Conservation (phyloP, 1,140 invertebrate species). For the Elysia chlorotica region DNA sequence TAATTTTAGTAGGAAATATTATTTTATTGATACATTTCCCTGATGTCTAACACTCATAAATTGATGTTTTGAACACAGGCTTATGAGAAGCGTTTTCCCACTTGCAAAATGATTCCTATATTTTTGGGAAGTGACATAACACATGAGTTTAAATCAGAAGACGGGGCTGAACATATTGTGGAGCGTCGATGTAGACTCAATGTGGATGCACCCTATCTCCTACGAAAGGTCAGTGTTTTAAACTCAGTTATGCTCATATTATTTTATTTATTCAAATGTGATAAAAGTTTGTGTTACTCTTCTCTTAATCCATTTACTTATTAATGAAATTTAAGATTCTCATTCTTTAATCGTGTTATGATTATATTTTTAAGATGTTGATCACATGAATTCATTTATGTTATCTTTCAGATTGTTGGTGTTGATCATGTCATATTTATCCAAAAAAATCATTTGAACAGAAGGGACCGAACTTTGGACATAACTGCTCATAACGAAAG, state of each 20-base stretch:
- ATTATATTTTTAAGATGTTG: too few relatives aligned
- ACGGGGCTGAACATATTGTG: conserved; percentile 81
- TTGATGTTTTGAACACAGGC: conserved; percentile 73
- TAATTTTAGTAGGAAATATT: too few relatives aligned
- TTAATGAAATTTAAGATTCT: too few relatives aligned
- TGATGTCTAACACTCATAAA: too few relatives aligned
- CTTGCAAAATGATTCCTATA: conserved; percentile 92
- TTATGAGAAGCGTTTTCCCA: conserved; percentile 91
- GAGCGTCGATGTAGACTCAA: conserved; percentile 89
- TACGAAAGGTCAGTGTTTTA: conserved; percentile 79
- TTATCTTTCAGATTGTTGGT: conserved; percentile 81
- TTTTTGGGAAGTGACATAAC: conserved; percentile 88
- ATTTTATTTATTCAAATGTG: neutral
- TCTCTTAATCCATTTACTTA: too few relatives aligned
- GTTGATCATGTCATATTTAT: conserved; percentile 92
- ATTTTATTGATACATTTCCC: neutral
- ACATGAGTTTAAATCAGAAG: conserved; percentile 77
- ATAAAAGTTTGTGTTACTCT: neutral
- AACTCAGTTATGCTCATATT: too few relatives aligned
- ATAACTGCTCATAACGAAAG: conserved; percentile 96
- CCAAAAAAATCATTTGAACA: conserved; percentile 88
- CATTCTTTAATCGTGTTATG: too few relatives aligned
- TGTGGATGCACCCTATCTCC: conserved; percentile 92
- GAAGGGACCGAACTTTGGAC: conserved; percentile 77
- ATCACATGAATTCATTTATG: too few relatives aligned